phyloP scores from a whole-genome alignment of 2,888 invertebrate genomes.

The Maniola hyperantus region DNA sequence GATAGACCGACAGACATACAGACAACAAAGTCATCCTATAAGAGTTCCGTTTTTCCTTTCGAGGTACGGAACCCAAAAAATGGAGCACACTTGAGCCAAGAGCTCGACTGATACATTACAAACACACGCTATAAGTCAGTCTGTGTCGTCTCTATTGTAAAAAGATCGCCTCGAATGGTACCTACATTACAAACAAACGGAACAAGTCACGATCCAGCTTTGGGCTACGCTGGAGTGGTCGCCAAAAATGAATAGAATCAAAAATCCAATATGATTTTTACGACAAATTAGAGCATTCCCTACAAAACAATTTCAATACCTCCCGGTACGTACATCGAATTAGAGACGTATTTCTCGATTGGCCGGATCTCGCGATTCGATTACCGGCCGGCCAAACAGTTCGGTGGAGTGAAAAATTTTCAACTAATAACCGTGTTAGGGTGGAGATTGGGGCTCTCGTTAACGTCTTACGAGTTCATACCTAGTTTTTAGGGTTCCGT shows the following conservation, averaged over 20 bases:
- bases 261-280: constrained; percentile 13
- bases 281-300: constrained; percentile 29
- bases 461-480: constrained; percentile 17
- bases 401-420: constrained; percentile 48
- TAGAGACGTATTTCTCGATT: constrained; percentile 73
- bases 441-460: constrained; percentile 28
- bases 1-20: too few relatives aligned
- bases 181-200: too few relatives aligned
- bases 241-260: neutral
- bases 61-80: too few relatives aligned
- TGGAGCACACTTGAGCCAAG: too few relatives aligned
- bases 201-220: too few relatives aligned
- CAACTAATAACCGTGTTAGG: constrained; percentile 47
- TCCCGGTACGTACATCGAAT: constrained; percentile 55
- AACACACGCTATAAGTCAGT: too few relatives aligned
- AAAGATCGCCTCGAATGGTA: too few relatives aligned
- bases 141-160: too few relatives aligned
- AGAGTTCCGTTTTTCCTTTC: too few relatives aligned
- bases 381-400: constrained; percentile 50
- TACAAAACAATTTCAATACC: constrained; percentile 34
- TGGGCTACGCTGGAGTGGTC: too few relatives aligned
- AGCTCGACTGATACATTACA: too few relatives aligned
- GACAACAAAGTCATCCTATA: too few relatives aligned
- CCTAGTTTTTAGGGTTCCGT: constrained; percentile 6
- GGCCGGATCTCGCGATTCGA: constrained; percentile 61